Conservation (phyloP, 2,797 vertebrate species). For the Acipenser transmontanus region DNA sequence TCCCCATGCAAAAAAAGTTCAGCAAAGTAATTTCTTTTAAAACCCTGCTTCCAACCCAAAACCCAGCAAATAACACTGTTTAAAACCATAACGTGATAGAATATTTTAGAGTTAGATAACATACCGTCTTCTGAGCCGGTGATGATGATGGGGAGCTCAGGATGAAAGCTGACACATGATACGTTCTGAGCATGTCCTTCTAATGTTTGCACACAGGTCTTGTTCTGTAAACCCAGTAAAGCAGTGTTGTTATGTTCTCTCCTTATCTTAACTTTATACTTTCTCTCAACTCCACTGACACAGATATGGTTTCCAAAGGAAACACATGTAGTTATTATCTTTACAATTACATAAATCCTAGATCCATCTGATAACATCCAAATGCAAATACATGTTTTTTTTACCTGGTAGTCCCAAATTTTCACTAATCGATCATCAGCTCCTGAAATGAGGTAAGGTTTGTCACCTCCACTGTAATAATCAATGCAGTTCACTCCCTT, state of each 20-base stretch:
- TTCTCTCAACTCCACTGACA: too few relatives aligned
- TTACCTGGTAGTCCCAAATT: constrained; percentile 98
- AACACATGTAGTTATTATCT: too few relatives aligned
- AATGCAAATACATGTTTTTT: background rate
- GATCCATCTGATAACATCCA: too few relatives aligned
- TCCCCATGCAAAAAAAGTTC: background rate
- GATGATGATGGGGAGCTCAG: constrained; percentile 93
- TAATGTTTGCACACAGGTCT: constrained; percentile 93
- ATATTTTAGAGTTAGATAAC: constrained; percentile 18
- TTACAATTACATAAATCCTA: too few relatives aligned
- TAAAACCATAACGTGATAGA: background rate
- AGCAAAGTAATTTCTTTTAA: background rate
- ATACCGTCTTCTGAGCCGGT: constrained; percentile 96
- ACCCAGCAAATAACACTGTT: background rate
- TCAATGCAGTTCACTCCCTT: constrained; percentile 97
- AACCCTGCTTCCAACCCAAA: background rate
- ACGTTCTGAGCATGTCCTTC: constrained; percentile 96
- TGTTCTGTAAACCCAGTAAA: constrained; percentile 65
- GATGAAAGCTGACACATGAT: constrained; percentile 94
- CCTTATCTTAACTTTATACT: too few relatives aligned
- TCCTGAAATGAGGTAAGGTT: constrained; percentile 94
- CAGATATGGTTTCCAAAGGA: too few relatives aligned
- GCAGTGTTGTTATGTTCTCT: too few relatives aligned
- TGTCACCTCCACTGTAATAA: constrained; percentile 97
- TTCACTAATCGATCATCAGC: constrained; percentile 94